A percentile compares a stretch with the other conserved stretches of the same genome.
Evolutionary conservation across 1,140 invertebrate genomes (phyloP).

Genomic region (Leucophenga varia): DNA sequence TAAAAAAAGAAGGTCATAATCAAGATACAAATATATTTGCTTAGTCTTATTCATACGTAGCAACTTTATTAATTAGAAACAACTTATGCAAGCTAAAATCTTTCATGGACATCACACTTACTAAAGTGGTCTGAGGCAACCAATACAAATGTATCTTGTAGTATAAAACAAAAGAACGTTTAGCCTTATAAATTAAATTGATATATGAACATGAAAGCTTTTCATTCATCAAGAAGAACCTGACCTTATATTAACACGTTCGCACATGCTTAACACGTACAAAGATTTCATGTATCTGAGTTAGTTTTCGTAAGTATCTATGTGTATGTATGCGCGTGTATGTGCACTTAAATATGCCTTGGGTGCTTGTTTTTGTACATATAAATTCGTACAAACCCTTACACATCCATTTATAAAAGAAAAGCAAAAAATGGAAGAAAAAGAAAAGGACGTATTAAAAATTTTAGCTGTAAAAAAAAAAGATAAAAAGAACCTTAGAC

Average conservation of each 20-base stretch:
- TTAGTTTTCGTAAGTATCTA: too few species aligned
- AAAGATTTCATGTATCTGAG: conserved; percentile 20
- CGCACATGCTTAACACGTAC: conserved; percentile 25
- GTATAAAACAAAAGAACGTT: conserved; percentile 5
- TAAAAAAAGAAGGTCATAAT: too few species aligned
- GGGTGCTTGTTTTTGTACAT: background rate
- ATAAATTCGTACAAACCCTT: background rate
- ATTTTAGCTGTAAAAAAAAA: background rate
- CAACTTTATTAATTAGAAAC: too few species aligned
- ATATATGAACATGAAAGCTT: conserved; percentile 48
- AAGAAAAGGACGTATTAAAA: conserved; percentile 3
- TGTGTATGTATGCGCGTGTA: conserved; percentile 4
- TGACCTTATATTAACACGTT: conserved; percentile 43
- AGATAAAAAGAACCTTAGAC: too few species aligned
- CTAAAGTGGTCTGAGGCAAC: too few species aligned
- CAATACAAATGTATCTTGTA: conserved; percentile 9
- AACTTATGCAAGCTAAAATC: too few species aligned
- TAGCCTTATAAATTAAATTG: conserved; percentile 32
- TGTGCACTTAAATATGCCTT: background rate
- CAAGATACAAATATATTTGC: too few species aligned
- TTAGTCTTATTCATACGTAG: too few species aligned
- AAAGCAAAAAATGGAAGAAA: conserved; percentile 7
- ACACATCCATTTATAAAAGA: conserved; percentile 31
- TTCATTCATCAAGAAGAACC: conserved; percentile 35
- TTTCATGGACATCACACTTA: too few species aligned